These are phyloP conservation scores for Eilema griseolum DNA, from an alignment of 2,888 invertebrate genomes.

Conservation along the genomic window DNA sequence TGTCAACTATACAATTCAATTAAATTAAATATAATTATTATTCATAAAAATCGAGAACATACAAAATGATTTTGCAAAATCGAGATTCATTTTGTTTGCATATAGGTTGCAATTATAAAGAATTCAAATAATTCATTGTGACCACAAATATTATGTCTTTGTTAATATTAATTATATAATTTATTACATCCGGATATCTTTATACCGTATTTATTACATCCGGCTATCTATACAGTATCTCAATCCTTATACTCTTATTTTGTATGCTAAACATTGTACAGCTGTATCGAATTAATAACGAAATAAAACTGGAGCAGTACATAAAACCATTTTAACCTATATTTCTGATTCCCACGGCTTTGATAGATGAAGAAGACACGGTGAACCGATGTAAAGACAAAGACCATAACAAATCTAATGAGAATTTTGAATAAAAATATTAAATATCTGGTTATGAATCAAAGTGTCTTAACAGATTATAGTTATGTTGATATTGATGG, in stretches of 20 bases:
- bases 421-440: not conserved
- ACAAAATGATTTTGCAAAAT: not conserved
- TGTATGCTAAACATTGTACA: slow-evolving; percentile 25
- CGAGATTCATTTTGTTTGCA: no score
- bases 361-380: slow-evolving; percentile 34
- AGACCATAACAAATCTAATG: slow-evolving; percentile 15
- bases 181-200: not conserved
- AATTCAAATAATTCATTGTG: not conserved
- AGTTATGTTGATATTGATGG: no score
- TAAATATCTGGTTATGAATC: not conserved
- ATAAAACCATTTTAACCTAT: slow-evolving; percentile 44
- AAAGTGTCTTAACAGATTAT: not conserved
- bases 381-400: slow-evolving; percentile 22
- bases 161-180: not conserved
- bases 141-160: no score
- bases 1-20: not conserved
- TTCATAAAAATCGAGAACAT: not conserved
- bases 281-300: slow-evolving; percentile 50
- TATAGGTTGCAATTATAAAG: not conserved
- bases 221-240: not conserved
- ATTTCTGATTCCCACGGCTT: slow-evolving; percentile 46
- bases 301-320: slow-evolving; percentile 33
- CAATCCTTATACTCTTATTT: slow-evolving; percentile 17
- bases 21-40: not conserved
- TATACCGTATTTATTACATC: slow-evolving; percentile 1